These are phyloP conservation scores for Puntigrus tetrazona DNA, from an alignment of 2,113 vertebrate species.

Conservation along the genomic window DNA sequence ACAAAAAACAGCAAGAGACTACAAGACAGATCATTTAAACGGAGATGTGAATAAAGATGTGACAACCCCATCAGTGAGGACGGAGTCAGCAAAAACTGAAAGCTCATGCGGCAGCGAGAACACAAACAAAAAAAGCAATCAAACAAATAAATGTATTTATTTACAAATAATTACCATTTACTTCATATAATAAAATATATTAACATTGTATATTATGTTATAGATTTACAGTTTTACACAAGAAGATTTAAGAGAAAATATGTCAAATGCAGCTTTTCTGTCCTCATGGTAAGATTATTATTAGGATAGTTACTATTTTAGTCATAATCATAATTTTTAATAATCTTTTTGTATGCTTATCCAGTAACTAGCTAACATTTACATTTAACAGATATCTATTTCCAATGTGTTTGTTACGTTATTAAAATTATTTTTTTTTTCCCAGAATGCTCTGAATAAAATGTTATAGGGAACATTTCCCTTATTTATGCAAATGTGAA, in stretches of 20 bases:
- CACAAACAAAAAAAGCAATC: too few species aligned
- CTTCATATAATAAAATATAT: too few species aligned
- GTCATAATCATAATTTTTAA: too few species aligned
- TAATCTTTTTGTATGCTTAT: neutral
- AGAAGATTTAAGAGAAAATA: neutral
- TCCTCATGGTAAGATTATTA: neutral
- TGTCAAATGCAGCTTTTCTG: neutral
- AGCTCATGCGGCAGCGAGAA: neutral
- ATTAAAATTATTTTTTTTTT: too few species aligned
- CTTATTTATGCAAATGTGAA: too few species aligned
- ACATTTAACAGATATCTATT: too few species aligned
- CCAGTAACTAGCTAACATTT: too few species aligned
- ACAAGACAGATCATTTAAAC: neutral
- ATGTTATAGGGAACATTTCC: too few species aligned
- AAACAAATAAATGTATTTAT: neutral
- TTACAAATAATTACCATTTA: neutral
- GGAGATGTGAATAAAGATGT: neutral
- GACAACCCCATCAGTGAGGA: neutral
- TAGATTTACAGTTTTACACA: neutral
- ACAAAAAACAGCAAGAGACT: conserved; percentile 7
- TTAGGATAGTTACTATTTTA: too few species aligned
- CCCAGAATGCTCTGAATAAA: too few species aligned
- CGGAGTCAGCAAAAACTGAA: neutral
- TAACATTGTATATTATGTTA: too few species aligned
- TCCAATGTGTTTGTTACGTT: too few species aligned